A percentile compares a stretch with the other conserved stretches of the same genome.
Conservation (phyloP, 2,797 vertebrate genomes). For the Lithobates pipiens region DNA sequence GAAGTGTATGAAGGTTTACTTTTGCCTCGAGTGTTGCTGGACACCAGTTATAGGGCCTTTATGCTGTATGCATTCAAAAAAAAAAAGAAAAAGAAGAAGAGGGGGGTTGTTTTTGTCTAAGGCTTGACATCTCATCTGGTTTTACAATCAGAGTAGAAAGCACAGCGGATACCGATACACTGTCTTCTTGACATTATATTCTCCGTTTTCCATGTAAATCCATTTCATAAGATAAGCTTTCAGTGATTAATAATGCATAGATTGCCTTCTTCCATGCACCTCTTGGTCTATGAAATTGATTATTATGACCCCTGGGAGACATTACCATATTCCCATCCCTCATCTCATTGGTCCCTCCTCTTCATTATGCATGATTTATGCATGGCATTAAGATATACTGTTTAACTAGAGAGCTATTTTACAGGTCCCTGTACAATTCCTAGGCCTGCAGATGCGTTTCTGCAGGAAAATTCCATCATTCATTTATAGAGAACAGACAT, state of each 20-base stretch:
- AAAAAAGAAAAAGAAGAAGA: no score
- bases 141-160: background rate
- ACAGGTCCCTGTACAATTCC: background rate
- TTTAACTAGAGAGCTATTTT: background rate
- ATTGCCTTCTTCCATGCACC: background rate
- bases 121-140: background rate
- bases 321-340: background rate
- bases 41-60: no score
- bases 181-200: background rate
- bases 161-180: background rate
- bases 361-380: background rate
- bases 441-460: background rate
- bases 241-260: constrained; percentile 33
- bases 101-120: no score
- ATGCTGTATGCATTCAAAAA: no score
- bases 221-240: background rate
- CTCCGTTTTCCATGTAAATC: background rate
- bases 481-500: background rate
- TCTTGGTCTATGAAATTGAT: constrained; percentile 11
- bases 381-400: background rate
- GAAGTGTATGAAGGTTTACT: no score
- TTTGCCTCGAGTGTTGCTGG: no score
- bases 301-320: background rate
- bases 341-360: background rate
- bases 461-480: background rate